phyloP scores from a whole-genome alignment of 2,888 invertebrate species.

The Lasioglossum calceatum region DNA sequence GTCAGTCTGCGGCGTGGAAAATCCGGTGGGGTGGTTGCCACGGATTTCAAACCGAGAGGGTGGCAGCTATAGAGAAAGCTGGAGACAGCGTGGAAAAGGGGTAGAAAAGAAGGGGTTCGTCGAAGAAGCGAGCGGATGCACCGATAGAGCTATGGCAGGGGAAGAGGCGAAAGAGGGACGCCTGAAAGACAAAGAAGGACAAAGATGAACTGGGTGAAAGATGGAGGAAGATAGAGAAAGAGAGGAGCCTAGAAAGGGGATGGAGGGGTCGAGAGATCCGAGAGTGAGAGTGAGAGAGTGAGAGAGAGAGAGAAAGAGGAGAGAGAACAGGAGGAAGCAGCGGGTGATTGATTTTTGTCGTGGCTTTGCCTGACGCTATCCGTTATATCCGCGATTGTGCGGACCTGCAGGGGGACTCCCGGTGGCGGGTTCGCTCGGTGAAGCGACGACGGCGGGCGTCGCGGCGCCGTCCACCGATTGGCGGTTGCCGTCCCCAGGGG shows the following conservation, averaged over 20 bases:
- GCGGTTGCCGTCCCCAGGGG: constrained; percentile 83
- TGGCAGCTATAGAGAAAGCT: constrained; percentile 18
- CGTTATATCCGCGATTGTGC: constrained; percentile 75
- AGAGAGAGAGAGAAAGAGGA: constrained; percentile 19
- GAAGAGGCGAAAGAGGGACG: constrained; percentile 22
- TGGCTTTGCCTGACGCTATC: constrained; percentile 80
- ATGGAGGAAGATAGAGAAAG: background rate
- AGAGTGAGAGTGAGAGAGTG: constrained; percentile 31
- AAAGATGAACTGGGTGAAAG: constrained; percentile 8
- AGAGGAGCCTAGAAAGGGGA: background rate
- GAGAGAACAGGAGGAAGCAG: constrained; percentile 72
- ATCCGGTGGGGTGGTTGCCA: constrained; percentile 23
- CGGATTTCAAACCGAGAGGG: constrained; percentile 16
- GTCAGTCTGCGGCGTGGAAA: constrained; percentile 14
- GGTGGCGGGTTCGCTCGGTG: constrained; percentile 66
- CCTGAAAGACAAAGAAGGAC: background rate
- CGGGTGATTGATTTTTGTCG: constrained; percentile 84
- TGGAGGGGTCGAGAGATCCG: constrained; percentile 12
- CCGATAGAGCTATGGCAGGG: background rate
- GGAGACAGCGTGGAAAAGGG: constrained; percentile 29
- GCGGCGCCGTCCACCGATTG: constrained; percentile 84
- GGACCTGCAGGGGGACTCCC: constrained; percentile 70
- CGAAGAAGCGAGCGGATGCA: constrained; percentile 29
- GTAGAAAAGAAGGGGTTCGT: constrained; percentile 19
- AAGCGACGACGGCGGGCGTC: constrained; percentile 82